Percentiles rank a stretch among this genome's conserved stretches.
These are phyloP conservation scores for Lasiurus cinereus DNA, from an alignment of 2,113 vertebrate genomes.

Conservation along the genomic window DNA sequence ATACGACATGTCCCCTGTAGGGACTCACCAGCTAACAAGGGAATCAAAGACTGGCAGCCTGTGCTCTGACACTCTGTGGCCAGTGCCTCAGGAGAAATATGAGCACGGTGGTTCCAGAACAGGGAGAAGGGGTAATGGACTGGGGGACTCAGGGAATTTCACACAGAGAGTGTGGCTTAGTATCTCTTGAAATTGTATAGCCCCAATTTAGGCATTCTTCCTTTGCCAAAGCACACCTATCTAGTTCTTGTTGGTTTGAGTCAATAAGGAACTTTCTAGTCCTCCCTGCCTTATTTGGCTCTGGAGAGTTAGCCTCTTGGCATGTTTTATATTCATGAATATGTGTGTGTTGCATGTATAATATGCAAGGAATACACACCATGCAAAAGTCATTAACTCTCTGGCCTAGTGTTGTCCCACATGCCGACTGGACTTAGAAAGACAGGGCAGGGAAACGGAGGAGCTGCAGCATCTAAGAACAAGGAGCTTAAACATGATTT, in stretches of 20 bases:
- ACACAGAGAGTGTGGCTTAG: background rate
- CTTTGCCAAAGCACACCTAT: background rate
- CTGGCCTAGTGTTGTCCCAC: background rate
- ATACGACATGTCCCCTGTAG: background rate
- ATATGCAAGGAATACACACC: background rate
- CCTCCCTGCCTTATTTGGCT: conserved; percentile 30
- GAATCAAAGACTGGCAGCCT: background rate
- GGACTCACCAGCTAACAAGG: background rate
- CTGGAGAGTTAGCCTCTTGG: background rate
- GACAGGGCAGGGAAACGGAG: background rate
- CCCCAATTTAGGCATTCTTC: background rate
- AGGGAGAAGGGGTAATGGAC: background rate
- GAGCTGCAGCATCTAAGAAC: background rate
- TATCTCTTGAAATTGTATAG: background rate
- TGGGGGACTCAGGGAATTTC: background rate
- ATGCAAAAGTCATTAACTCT: conserved; percentile 6
- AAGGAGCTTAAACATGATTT: background rate
- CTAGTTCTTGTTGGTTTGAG: background rate
- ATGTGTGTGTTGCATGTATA: background rate
- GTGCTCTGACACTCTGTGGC: background rate
- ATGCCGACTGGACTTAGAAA: background rate
- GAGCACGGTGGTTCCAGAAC: background rate
- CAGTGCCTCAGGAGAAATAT: background rate
- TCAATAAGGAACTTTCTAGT: background rate
- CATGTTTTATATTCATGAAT: background rate